Evolutionary conservation across 2,797 vertebrate genomes (phyloP).

Genomic region (Neopelma chrysocephalum): DNA sequence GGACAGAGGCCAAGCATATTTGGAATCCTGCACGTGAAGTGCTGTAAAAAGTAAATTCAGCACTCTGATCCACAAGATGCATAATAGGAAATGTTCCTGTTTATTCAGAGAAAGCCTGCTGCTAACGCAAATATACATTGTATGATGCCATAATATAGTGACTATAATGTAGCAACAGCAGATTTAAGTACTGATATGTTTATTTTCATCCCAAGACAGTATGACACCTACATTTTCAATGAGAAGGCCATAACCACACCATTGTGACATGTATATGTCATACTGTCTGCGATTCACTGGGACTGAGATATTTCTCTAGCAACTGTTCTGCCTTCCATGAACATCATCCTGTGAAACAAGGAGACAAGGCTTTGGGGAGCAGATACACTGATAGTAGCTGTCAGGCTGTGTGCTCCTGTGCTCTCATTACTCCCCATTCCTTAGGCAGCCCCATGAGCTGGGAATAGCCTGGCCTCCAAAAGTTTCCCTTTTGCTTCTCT

Average conservation of each 20-base stretch:
- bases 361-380: not conserved
- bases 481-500: not conserved
- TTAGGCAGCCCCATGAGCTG: not conserved
- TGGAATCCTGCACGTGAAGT: not conserved
- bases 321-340: not conserved
- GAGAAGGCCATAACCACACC: not conserved
- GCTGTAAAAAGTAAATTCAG: not conserved
- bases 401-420: not conserved
- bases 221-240: not conserved
- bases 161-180: not conserved
- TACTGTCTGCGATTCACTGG: not conserved
- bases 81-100: not conserved
- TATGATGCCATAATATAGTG: not conserved
- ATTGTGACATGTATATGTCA: fast-evolving
- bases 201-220: not conserved
- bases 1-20: not conserved
- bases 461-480: not conserved
- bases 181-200: not conserved
- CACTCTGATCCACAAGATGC: not conserved
- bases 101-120: not conserved
- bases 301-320: not conserved
- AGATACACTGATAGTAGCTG: not conserved
- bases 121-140: not conserved
- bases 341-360: not conserved
- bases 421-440: fast-evolving